Percentiles rank a stretch among this genome's conserved stretches.
Conservation (phyloP, 2,113 vertebrate genomes). For the Rallus limicola region DNA sequence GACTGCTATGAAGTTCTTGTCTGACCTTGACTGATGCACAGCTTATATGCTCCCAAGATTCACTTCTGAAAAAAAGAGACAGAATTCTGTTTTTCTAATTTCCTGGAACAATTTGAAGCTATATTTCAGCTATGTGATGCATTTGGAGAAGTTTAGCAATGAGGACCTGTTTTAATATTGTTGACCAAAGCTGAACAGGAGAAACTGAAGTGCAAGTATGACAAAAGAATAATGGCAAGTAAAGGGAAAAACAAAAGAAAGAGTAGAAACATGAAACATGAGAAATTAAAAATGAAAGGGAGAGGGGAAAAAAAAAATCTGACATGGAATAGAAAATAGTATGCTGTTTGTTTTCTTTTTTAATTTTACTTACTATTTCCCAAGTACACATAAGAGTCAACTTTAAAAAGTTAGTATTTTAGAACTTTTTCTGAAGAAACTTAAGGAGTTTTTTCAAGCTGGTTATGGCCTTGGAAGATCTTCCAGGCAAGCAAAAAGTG, state of each 20-base stretch:
- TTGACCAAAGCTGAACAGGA: not conserved
- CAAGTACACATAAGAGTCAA: not conserved
- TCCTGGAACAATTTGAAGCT: not conserved
- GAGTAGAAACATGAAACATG: not conserved
- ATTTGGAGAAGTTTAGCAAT: not conserved
- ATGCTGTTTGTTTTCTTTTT: too few species aligned
- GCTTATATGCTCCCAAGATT: not conserved
- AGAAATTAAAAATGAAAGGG: not conserved
- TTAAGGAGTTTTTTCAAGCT: not conserved
- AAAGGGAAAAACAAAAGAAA: not conserved
- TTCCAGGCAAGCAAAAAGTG: not conserved
- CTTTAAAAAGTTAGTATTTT: not conserved
- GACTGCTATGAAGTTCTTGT: not conserved
- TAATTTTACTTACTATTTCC: not conserved
- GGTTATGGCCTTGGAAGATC: not conserved
- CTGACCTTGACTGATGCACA: not conserved
- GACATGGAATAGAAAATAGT: not conserved
- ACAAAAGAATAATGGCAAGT: not conserved
- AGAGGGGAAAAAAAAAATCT: not conserved
- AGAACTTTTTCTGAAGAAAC: not conserved
- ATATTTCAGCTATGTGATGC: not conserved
- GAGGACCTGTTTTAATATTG: not conserved
- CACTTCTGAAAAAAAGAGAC: not conserved
- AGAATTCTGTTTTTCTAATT: not conserved
- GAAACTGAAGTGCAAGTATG: not conserved